Conservation (phyloP, 2,888 invertebrate genomes). For the Chrysopilus asiliformis region DNA sequence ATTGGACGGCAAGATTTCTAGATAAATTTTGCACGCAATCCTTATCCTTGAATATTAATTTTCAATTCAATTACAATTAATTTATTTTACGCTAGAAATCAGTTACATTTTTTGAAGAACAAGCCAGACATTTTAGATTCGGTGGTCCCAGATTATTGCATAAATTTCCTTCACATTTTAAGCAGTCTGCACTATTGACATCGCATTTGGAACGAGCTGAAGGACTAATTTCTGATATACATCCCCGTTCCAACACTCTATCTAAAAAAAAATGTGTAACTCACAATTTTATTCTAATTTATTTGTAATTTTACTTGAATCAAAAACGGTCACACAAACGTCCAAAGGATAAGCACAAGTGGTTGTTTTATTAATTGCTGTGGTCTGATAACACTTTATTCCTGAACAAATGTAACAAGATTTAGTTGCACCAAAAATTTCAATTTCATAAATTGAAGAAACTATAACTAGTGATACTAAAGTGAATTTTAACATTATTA, state of each 20-base stretch:
- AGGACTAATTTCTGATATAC: slow-evolving; percentile 24
- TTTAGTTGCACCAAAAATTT: too few relatives aligned
- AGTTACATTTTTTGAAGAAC: slow-evolving; percentile 25
- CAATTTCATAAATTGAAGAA: too few relatives aligned
- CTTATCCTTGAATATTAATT: slow-evolving; percentile 21
- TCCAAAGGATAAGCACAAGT: slow-evolving; percentile 26
- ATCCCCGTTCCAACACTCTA: slow-evolving; percentile 25
- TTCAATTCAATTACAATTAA: too few relatives aligned
- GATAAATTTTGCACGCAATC: slow-evolving; percentile 18
- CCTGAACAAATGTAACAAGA: slow-evolving; percentile 27
- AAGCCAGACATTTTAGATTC: slow-evolving; percentile 25
- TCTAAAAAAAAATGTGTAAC: slow-evolving; percentile 13
- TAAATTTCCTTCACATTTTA: slow-evolving; percentile 26
- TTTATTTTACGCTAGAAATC: too few relatives aligned
- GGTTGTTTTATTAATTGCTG: slow-evolving; percentile 15
- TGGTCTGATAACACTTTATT: slow-evolving; percentile 25
- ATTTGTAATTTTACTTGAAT: slow-evolving; percentile 14
- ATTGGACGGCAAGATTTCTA: slow-evolving; percentile 18
- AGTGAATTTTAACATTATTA: too few relatives aligned
- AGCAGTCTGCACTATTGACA: slow-evolving; percentile 18
- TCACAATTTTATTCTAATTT: background rate
- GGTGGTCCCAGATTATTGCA: slow-evolving; percentile 28
- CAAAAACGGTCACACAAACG: slow-evolving; percentile 28
- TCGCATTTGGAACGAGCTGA: slow-evolving; percentile 22
- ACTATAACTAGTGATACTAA: too few relatives aligned